These are phyloP conservation scores for Cosmia pyralina DNA, from an alignment of 2,888 invertebrate genomes.

Conservation along the genomic window DNA sequence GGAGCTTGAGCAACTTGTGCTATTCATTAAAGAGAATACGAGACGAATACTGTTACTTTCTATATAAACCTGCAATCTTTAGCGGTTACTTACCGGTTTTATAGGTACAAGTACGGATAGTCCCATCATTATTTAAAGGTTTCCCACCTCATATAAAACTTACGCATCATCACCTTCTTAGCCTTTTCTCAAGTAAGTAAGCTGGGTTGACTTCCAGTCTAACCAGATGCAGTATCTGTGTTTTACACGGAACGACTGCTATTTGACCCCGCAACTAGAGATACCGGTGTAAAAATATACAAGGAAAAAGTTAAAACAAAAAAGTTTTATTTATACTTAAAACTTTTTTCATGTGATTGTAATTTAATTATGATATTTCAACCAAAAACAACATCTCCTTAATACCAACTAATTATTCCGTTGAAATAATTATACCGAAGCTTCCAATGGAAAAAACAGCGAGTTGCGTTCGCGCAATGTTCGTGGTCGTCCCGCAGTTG, in stretches of 20 bases:
- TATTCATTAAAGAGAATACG: constrained; percentile 37
- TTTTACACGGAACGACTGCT: constrained; percentile 17
- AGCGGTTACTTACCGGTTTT: constrained; percentile 42
- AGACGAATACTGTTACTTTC: constrained; percentile 55
- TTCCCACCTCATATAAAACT: constrained; percentile 26
- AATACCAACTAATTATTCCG: constrained; percentile 43
- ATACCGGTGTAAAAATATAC: background rate
- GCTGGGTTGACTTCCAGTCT: constrained; percentile 28
- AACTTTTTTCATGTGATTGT: background rate
- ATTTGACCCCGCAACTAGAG: constrained; percentile 25
- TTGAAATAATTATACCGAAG: constrained; percentile 37
- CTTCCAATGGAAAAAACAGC: constrained; percentile 54
- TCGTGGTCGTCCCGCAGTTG: constrained; percentile 73
- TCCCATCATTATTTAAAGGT: constrained; percentile 10
- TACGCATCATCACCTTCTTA: constrained; percentile 23
- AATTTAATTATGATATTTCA: background rate
- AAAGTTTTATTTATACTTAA: background rate
- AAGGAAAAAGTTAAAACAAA: background rate
- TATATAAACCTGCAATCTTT: constrained; percentile 36
- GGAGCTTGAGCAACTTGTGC: constrained; percentile 37
- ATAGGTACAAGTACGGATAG: background rate
- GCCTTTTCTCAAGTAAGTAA: constrained; percentile 26
- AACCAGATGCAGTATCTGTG: constrained; percentile 31
- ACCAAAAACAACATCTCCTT: constrained; percentile 4
- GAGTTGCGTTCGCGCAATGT: constrained; percentile 63